These are phyloP conservation scores for Yoshiicerus persimilis DNA, from an alignment of 1,140 invertebrate species.

Conservation along the genomic window DNA sequence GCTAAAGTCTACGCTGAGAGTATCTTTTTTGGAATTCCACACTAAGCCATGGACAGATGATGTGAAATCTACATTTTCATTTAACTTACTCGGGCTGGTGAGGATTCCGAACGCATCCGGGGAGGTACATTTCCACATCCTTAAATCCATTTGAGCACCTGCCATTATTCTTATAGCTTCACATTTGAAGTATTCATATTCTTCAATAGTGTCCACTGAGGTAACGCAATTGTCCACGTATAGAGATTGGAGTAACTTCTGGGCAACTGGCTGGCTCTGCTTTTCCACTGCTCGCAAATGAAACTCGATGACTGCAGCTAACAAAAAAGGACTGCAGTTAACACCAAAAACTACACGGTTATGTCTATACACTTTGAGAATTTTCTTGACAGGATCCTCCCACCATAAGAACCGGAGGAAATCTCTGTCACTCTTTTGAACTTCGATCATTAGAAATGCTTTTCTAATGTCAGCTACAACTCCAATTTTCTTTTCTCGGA, in stretches of 20 bases:
- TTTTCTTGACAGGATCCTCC: background rate
- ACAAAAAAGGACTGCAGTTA: constrained; percentile 37
- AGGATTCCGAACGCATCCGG: background rate
- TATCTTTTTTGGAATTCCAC: background rate
- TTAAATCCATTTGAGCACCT: constrained; percentile 31
- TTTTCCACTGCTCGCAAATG: background rate
- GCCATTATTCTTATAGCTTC: constrained; percentile 11
- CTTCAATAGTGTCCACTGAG: background rate
- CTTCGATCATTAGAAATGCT: constrained; percentile 54
- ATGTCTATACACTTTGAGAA: constrained; percentile 26
- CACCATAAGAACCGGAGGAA: too few species aligned
- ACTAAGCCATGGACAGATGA: background rate
- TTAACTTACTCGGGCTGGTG: background rate
- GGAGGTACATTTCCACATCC: constrained; percentile 23
- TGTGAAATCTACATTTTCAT: background rate
- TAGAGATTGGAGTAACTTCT: background rate
- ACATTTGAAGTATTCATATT: background rate
- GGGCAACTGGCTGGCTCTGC: background rate
- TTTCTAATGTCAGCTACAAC: constrained; percentile 54
- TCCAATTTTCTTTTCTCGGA: constrained; percentile 52
- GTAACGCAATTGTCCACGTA: too few species aligned
- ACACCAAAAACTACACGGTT: constrained; percentile 42
- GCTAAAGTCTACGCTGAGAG: background rate
- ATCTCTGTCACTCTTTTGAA: constrained; percentile 49
- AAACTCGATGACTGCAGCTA: constrained; percentile 34